Conservation (phyloP, 2,113 vertebrate genomes). For the Baryphthengus martii region DNA sequence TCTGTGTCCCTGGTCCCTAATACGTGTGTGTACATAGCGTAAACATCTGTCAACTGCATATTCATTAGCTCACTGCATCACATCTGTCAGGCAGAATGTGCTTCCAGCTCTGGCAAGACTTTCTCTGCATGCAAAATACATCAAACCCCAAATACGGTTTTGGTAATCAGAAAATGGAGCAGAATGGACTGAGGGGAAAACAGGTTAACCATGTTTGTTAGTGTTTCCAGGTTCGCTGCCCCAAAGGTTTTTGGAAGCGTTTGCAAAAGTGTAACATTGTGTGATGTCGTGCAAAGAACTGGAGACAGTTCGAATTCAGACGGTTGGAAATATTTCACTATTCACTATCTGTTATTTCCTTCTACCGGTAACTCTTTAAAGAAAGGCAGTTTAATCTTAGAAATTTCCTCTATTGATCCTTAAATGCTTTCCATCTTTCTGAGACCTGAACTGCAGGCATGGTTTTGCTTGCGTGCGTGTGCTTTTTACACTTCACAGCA, state of each 20-base stretch:
- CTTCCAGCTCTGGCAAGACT: neutral
- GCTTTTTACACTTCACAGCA: neutral
- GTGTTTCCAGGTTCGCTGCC: neutral
- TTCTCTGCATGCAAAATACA: neutral
- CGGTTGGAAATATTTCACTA: neutral
- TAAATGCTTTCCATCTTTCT: neutral
- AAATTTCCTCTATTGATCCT: neutral
- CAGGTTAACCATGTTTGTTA: neutral
- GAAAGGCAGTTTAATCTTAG: neutral
- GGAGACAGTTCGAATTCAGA: neutral
- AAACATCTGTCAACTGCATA: neutral
- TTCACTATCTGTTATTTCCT: neutral
- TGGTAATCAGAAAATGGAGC: neutral
- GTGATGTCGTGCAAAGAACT: neutral
- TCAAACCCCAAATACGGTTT: neutral
- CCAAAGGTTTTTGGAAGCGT: neutral
- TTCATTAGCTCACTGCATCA: neutral
- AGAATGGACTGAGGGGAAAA: neutral
- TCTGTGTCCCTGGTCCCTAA: neutral
- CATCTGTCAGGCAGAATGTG: conserved; percentile 18
- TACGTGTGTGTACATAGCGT: neutral
- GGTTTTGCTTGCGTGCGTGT: neutral
- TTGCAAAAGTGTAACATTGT: neutral
- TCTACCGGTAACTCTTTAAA: neutral
- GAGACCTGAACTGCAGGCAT: neutral